Base-by-base conservation (phyloP, 2,113 vertebrate genomes). In the Steatornis caripensis region DNA sequence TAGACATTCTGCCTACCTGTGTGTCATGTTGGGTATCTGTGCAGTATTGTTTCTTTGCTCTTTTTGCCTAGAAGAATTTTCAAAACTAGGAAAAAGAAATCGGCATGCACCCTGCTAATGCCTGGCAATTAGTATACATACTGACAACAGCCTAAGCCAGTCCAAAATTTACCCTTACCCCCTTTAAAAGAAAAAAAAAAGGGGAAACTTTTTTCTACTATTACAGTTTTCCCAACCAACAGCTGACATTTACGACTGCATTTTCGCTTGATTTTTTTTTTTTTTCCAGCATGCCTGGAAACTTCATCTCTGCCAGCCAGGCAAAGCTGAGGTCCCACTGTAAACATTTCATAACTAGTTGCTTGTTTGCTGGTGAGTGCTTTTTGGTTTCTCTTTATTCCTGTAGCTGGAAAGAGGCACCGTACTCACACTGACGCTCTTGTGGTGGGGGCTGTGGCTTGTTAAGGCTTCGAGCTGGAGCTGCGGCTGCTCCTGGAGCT, bases 11-110 rank as follows among this genome's bases (percentile, higher is more conserved):
- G 49, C 32, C 29, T 80, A 17, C 45, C 27, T 3, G 1, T 30
- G 34, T 55, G 41, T 36, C 16, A 12, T n/a, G 66, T 57, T 19
- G 36, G 2, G 1, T 30, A 9, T 46, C 1, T 2, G 1, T 23
- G 87, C 16, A 8, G 21, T 3, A 6, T 26, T 45, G 71, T 32
- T 39, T 72, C 30, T 85, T 71, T 46, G 22, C 32, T n/a, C 13
- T 69, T 36, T 55, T 83, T 88, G 45, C 26, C 48, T 53, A 9
- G 23, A 55, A 61, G 22, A 49, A 69, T 57, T 80, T 58, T 39
- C 5, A 60, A 29, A 83, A 46, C 29, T 7, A 34, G 49, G 18
- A 24, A 53, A 46, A 91, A 58, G 16, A 62, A 77, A 91, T 34
- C 4, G 1, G 45, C 29, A 10, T 4, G 1, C 9, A 10, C 19